A percentile compares a stretch with the other conserved stretches of the same genome.
These are phyloP conservation scores for Lepidonotus clava DNA, from an alignment of 2,888 invertebrate genomes.

Conservation along the genomic window DNA sequence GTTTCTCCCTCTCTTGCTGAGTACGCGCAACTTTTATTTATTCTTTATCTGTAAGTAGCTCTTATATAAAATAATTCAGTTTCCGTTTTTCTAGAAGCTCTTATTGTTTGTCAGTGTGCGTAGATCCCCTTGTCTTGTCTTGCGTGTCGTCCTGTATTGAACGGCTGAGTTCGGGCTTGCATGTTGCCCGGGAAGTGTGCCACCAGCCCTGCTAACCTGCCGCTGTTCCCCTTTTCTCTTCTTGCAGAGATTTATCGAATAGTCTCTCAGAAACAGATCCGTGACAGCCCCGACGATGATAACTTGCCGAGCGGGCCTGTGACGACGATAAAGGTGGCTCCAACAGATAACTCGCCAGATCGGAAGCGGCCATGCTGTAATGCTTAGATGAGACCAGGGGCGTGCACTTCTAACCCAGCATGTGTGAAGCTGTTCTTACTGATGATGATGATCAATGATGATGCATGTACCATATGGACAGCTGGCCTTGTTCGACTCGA, in stretches of 20 bases:
- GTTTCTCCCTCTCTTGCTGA: no score
- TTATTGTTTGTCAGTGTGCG: no score
- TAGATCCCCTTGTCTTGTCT: no score
- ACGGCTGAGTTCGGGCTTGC: slow-evolving; percentile 20
- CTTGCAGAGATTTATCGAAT: slow-evolving; percentile 96
- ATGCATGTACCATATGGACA: slow-evolving; percentile 49
- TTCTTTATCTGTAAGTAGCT: no score
- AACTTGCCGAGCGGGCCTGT: slow-evolving; percentile 74
- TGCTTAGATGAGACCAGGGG: slow-evolving; percentile 50
- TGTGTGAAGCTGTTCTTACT: slow-evolving; percentile 47
- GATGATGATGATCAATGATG: slow-evolving; percentile 28
- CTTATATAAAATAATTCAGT: no score
- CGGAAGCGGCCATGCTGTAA: slow-evolving; percentile 94
- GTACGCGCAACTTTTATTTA: no score
- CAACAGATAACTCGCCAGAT: slow-evolving; percentile 83
- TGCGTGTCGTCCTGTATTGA: slow-evolving; percentile 1
- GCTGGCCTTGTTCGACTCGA: slow-evolving; percentile 42
- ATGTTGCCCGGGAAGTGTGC: slow-evolving; percentile 38
- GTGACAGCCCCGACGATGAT: slow-evolving; percentile 91
- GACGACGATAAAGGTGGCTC: slow-evolving; percentile 78
- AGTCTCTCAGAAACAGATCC: slow-evolving; percentile 98
- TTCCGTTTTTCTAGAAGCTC: no score
- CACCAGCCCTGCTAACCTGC: slow-evolving; percentile 48
- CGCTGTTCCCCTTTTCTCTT: slow-evolving; percentile 46
- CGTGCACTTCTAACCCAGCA: slow-evolving; percentile 50